phyloP scores from a whole-genome alignment of 2,888 invertebrate species.

The Stenurella melanura region DNA sequence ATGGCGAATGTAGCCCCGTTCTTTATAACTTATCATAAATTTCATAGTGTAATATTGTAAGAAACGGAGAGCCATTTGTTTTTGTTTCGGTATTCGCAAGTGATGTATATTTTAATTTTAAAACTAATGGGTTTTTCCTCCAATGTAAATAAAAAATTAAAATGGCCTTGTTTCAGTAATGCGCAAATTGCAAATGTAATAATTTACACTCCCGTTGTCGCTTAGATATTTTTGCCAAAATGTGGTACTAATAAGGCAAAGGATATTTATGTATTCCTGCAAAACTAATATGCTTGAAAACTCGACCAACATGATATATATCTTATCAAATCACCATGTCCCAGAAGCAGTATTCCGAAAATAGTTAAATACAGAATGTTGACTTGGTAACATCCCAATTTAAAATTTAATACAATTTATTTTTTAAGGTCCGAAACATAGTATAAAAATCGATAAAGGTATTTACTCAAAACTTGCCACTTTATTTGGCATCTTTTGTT shows the following conservation, averaged over 20 bases:
- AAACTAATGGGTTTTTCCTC: constrained; percentile 71
- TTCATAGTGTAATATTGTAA: constrained; percentile 71
- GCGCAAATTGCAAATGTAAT: constrained; percentile 53
- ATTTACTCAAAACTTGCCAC: no score
- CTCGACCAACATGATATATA: not conserved
- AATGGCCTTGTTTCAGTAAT: constrained; percentile 56
- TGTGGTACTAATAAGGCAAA: constrained; percentile 11
- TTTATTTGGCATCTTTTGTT: no score
- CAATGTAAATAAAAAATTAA: constrained; percentile 70
- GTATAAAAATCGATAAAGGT: no score
- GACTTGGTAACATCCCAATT: no score
- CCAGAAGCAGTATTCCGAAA: not conserved
- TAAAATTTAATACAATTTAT: no score
- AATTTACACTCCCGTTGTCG: constrained; percentile 49
- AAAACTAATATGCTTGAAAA: constrained; percentile 15
- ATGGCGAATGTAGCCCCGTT: constrained; percentile 69
- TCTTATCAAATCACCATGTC: not conserved
- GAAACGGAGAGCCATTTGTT: constrained; percentile 70
- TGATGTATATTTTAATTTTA: constrained; percentile 73
- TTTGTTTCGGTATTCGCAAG: constrained; percentile 70
- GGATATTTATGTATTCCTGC: constrained; percentile 36
- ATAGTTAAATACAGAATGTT: not conserved
- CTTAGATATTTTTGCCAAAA: constrained; percentile 41
- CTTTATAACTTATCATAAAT: constrained; percentile 71
- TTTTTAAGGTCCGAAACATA: no score